phyloP scores from a whole-genome alignment of 2,888 invertebrate species.

The Sphaerophoria rueppellii region DNA sequence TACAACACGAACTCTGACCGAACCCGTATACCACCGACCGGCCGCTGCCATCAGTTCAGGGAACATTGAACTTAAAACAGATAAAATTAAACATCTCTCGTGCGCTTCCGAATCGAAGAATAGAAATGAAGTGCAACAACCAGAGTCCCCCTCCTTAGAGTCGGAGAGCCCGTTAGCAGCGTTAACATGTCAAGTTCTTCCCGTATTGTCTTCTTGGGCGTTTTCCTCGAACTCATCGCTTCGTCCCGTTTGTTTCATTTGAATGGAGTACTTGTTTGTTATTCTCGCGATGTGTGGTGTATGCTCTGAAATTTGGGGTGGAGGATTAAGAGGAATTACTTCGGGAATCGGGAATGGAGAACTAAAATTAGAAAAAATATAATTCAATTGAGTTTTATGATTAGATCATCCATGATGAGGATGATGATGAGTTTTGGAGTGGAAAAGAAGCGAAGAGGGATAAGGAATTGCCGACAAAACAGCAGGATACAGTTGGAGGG shows the following conservation, averaged over 20 bases:
- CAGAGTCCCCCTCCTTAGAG: neutral
- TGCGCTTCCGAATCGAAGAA: constrained; percentile 37
- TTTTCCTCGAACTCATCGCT: neutral
- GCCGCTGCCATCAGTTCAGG: neutral
- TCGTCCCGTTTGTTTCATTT: constrained; percentile 20
- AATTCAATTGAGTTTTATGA: constrained; percentile 71
- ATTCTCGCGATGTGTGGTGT: neutral
- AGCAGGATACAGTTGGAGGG: constrained; percentile 44
- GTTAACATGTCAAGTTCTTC: constrained; percentile 68
- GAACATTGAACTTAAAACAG: constrained; percentile 68
- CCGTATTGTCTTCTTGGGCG: constrained; percentile 52
- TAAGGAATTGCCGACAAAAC: constrained; percentile 24
- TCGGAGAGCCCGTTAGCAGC: neutral
- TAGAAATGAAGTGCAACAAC: constrained; percentile 60
- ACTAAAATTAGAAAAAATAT: constrained; percentile 61
- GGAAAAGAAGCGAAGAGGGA: neutral
- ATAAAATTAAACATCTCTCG: constrained; percentile 59
- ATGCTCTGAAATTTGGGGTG: neutral
- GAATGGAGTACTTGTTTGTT: constrained; percentile 28
- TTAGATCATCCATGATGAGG: neutral
- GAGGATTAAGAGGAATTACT: constrained; percentile 26
- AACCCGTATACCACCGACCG: neutral
- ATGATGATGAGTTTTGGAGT: constrained; percentile 27
- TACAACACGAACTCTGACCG: constrained; percentile 65
- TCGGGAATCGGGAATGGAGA: constrained; percentile 33